These are phyloP conservation scores for Aphelinus atriplicis DNA, from an alignment of 1,140 invertebrate species.

Conservation along the genomic window DNA sequence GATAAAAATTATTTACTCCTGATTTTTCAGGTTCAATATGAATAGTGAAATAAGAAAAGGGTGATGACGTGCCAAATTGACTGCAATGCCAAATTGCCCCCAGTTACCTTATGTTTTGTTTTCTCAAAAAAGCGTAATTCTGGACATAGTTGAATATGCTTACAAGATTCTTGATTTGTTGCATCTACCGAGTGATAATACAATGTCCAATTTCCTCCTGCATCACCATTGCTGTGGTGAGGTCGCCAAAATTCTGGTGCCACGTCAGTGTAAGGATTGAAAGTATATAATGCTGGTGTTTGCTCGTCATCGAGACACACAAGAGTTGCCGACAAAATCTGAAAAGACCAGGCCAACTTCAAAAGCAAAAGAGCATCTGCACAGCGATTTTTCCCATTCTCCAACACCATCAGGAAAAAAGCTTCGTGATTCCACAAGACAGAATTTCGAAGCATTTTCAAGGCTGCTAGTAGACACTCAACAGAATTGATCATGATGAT, in stretches of 20 bases:
- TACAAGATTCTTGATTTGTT: not conserved
- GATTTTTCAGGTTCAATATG: no score
- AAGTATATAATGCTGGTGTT: not conserved
- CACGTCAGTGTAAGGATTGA: not conserved
- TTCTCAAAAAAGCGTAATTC: no score
- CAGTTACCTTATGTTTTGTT: no score
- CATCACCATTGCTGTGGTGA: no score
- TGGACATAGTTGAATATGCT: not conserved
- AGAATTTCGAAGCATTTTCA: not conserved
- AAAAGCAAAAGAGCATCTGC: not conserved
- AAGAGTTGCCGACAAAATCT: conserved; percentile 1
- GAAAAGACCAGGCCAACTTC: not conserved
- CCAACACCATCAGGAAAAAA: not conserved
- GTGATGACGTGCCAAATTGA: no score
- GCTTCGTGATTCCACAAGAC: conserved; percentile 17
- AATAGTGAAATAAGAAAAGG: no score
- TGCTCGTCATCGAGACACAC: not conserved
- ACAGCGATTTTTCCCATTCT: not conserved
- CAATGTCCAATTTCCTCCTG: not conserved
- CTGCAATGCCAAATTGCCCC: no score
- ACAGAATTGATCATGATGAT: not conserved
- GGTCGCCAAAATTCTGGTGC: not conserved
- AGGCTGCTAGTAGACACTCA: not conserved
- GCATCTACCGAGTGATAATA: not conserved
- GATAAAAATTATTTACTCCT: no score